Conservation (phyloP, 2,113 vertebrate genomes). For the Paramisgurnus dabryanus region DNA sequence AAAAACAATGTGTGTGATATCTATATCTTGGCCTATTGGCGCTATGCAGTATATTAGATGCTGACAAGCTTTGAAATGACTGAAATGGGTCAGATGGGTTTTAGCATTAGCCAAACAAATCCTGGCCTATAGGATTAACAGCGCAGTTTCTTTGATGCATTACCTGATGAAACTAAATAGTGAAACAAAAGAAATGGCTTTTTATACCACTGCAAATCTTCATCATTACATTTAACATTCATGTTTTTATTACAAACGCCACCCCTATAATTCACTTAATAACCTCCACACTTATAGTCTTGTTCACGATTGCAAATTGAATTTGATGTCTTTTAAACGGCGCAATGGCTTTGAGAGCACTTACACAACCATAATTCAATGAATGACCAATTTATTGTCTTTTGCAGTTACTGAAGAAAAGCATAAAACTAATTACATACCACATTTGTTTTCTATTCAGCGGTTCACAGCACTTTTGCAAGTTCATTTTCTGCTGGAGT, state of each 20-base stretch:
- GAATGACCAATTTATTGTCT: background rate
- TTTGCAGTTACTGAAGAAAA: background rate
- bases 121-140: constrained; percentile 86
- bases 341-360: background rate
- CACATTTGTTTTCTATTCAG: constrained; percentile 11
- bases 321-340: background rate
- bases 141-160: constrained; percentile 81
- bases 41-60: constrained; percentile 65
- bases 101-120: constrained; percentile 91
- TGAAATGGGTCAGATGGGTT: constrained; percentile 82
- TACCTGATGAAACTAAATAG: constrained; percentile 72
- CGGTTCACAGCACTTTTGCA: background rate
- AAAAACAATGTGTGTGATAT: constrained; percentile 30
- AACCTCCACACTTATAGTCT: background rate
- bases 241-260: background rate
- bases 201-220: background rate
- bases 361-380: constrained; percentile 3
- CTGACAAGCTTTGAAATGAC: constrained; percentile 74
- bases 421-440: background rate
- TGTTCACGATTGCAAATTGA: background rate
- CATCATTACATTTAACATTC: background rate
- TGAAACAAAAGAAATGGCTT: background rate
- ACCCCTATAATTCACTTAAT: background rate
- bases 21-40: constrained; percentile 32
- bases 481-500: constrained; percentile 54